Conservation (phyloP, 1,140 invertebrate genomes). For the Apis florea region DNA sequence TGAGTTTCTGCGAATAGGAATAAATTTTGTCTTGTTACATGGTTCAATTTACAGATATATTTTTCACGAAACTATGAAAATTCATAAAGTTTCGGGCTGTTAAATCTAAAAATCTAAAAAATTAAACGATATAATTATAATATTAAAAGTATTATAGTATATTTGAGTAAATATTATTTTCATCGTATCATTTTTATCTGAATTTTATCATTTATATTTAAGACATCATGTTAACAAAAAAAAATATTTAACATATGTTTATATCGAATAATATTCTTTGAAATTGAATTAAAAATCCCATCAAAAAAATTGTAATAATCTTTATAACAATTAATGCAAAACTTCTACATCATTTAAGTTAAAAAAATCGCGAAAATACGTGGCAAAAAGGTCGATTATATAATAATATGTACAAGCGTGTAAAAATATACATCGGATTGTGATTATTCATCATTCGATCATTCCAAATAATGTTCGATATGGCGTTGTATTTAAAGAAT, state of each 20-base stretch:
- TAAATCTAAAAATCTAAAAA: conserved; percentile 4
- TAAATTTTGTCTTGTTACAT: neutral
- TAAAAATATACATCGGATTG: neutral
- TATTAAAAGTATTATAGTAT: conserved; percentile 6
- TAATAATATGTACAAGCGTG: neutral
- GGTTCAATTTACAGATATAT: neutral
- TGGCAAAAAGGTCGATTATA: neutral
- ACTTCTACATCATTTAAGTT: neutral
- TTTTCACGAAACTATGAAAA: neutral
- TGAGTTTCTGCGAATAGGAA: neutral
- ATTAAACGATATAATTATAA: conserved; percentile 30
- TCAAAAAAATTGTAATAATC: neutral
- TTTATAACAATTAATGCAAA: neutral
- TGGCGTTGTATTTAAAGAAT: neutral
- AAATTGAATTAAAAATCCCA: neutral
- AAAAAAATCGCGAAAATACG: neutral
- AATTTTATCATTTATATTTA: neutral
- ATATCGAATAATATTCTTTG: neutral
- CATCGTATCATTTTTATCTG: neutral
- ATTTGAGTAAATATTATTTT: conserved; percentile 14
- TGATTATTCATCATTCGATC: neutral
- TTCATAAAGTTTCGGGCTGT: neutral
- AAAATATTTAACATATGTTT: neutral
- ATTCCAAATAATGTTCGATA: neutral
- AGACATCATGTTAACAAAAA: neutral